Base-by-base conservation (phyloP, 2,113 vertebrate species). In the Ageneiosus marmoratus region DNA sequence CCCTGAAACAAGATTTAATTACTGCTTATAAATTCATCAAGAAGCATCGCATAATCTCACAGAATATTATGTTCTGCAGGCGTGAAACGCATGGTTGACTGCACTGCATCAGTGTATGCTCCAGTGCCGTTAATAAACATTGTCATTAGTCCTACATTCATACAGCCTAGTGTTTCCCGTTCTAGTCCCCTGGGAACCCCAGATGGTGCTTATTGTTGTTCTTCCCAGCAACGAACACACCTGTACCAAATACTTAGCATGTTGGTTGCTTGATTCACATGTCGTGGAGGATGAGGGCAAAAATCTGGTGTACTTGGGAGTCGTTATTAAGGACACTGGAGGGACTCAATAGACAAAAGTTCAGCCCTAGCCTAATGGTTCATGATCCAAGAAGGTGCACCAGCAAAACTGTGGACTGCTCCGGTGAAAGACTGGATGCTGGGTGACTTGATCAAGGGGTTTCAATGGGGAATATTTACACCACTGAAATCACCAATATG, bases 131-230 rank as follows among this genome's bases (percentile, higher is more conserved):
- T 75, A 75, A 75, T 75, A 76, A 76, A 76, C 73, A 76, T 29
- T 55, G 73, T 53, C 48, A 75, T 75, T 75, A 75, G 48, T 53
- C 8, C 73, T 55, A 76, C 50, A 6, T 55, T 55, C 50, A 55
- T 74, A 16, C 72, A 74, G 15, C 48, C 72, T 51, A 10, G 50
- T 76, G 69, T 76, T 76, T 76, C 73, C 55, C 56, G 29, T 60
- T 62, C 44, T 46, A 34, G 27, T 79, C 77, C 60, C 4, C 20
- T 50, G 77, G 77, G 77, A 79, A 50, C 44, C 58, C 60, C 77
- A 79, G 77, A 79, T 79, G 77, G 77, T 79, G 58, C 60, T 32
- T 79, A 65, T 79, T 79, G 77, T 79, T 79, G 58, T 63, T 34
- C 58, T 50, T 67, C 58, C 75, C 77, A 63, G 3, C 77, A 48